Conservation (phyloP, 2,888 invertebrate species). For the Zygothrica quintamaculata region DNA sequence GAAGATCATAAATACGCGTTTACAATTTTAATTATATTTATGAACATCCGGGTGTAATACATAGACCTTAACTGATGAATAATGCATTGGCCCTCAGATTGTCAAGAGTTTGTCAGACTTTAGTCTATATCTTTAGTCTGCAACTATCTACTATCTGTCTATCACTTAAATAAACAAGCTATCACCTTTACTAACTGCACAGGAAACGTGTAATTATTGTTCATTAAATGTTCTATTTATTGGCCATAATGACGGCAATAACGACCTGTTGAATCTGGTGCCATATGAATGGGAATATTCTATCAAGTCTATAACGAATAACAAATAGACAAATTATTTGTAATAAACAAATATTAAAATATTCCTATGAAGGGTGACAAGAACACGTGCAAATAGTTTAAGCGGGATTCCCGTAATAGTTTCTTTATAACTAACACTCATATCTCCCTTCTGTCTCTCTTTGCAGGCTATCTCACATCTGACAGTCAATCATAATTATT, state of each 20-base stretch:
- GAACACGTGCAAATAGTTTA: too few relatives aligned
- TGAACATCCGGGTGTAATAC: slow-evolving; percentile 23
- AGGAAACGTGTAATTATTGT: slow-evolving; percentile 58
- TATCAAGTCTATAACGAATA: slow-evolving; percentile 1
- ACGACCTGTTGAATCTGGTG: slow-evolving; percentile 26
- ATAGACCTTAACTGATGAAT: slow-evolving; percentile 45
- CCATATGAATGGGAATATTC: not conserved
- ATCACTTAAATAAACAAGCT: slow-evolving; percentile 15
- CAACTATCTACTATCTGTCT: too few relatives aligned
- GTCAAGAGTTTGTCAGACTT: slow-evolving; percentile 28
- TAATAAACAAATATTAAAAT: slow-evolving; percentile 4
- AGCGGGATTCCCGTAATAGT: too few relatives aligned
- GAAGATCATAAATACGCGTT: not conserved
- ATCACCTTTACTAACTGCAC: slow-evolving; percentile 26
- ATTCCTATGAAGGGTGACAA: not conserved
- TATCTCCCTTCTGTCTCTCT: too few relatives aligned
- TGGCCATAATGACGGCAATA: slow-evolving; percentile 32
- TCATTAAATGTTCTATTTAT: slow-evolving; percentile 45
- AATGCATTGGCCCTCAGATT: slow-evolving; percentile 46
- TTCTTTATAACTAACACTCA: too few relatives aligned
- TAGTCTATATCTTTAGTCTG: too few relatives aligned
- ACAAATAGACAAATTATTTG: slow-evolving; percentile 5
- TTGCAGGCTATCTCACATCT: slow-evolving; percentile 93
- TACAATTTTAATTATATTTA: slow-evolving; percentile 3
- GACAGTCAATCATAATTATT: slow-evolving; percentile 87